phyloP scores from a whole-genome alignment of 2,797 vertebrate species.

The Clarias laeviceps region DNA sequence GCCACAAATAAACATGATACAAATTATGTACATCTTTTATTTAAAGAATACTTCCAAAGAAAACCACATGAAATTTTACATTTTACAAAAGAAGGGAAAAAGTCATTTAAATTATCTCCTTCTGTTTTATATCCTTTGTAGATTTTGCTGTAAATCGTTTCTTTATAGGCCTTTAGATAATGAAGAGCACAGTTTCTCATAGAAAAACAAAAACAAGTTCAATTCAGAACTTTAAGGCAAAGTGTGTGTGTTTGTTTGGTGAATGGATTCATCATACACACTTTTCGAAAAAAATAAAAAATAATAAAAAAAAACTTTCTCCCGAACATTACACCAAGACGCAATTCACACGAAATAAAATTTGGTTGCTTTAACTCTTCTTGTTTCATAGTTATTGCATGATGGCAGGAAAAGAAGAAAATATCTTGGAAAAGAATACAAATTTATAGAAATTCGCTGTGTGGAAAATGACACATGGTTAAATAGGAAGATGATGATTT shows the following conservation, averaged over 20 bases:
- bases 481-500: not conserved
- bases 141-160: slow-evolving; percentile 57
- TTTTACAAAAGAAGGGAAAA: slow-evolving; percentile 38
- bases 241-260: slow-evolving; percentile 60
- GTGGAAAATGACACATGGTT: slow-evolving; percentile 57
- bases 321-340: slow-evolving; percentile 25
- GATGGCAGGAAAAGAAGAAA: slow-evolving; percentile 60
- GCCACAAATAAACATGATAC: slow-evolving; percentile 66
- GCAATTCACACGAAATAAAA: slow-evolving; percentile 62
- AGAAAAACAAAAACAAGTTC: slow-evolving; percentile 44
- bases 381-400: slow-evolving; percentile 58
- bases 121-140: slow-evolving; percentile 59
- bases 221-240: slow-evolving; percentile 66
- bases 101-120: slow-evolving; percentile 52
- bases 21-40: slow-evolving; percentile 67
- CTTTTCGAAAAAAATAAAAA: not conserved
- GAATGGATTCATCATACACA: slow-evolving; percentile 60
- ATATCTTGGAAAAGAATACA: slow-evolving; percentile 24
- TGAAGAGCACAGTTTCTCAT: slow-evolving; percentile 58
- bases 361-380: slow-evolving; percentile 56
- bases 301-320: too few relatives aligned
- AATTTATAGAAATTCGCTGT: slow-evolving; percentile 31
- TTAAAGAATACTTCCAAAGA: slow-evolving; percentile 58
- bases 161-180: slow-evolving; percentile 49
- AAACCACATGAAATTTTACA: slow-evolving; percentile 35